Base-by-base conservation (phyloP, 2,797 vertebrate species). In the Adelosebastes latens region DNA sequence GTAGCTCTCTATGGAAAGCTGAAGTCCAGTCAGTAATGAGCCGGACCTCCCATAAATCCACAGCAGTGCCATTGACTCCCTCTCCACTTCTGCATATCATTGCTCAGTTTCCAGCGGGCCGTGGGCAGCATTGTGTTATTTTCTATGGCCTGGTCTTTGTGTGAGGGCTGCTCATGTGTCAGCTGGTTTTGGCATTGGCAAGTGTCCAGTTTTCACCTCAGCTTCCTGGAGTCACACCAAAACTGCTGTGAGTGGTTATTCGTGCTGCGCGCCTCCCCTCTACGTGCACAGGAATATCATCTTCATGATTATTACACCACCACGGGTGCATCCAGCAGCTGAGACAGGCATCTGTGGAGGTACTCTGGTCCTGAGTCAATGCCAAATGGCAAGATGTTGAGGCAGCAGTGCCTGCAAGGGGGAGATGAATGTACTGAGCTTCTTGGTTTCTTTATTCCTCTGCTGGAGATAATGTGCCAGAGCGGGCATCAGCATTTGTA, bases 371-470 rank as follows among this genome's bases (percentile, higher is more conserved):
- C 34, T 56, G 62, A 68, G 29, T 61, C 25, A 8, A 24, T 14
- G 86, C 83, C 83, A 88, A 79, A 81, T 64, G 80, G 69, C 77
- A 66, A 55, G 39, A 64, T 53, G 52, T 68, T 64, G 74, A 67
- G n/a, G 56, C 56, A 58, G 46, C 65, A 49, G 36, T 1, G 72
- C 62, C 83, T 80, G 70, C 61, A 61, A 75, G 61, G 56, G 31
- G 22, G 52, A 46, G 55, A 64, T 66, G 25, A 39, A 68, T 53
- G 8, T 29, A 71, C 59, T 79, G 31, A 67, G 76, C 60, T 66
- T 3, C 55, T 52, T 73, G 32, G 16, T 16, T 46, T 59, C 31
- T 61, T 53, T 13, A 39, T 39, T 52, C 24, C 63, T 36, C 62
- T 65, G 58, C 60, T 61, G 58, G 53, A 42, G 24, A 16, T 32